Percentiles rank a stretch among this genome's conserved stretches.
Evolutionary conservation across 2,888 invertebrate species (phyloP).

Genomic region (Cistogaster globosa): DNA sequence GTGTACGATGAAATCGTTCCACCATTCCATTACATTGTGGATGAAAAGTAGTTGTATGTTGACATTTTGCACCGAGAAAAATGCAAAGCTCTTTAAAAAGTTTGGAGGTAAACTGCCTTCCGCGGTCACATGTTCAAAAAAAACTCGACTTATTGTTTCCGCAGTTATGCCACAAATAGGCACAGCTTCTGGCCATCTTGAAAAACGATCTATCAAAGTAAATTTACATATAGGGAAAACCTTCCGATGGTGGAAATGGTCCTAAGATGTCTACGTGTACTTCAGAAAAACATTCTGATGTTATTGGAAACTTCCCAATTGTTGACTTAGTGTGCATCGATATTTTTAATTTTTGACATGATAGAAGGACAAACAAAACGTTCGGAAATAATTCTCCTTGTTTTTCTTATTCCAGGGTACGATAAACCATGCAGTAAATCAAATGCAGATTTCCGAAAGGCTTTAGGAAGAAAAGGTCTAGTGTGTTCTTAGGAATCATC

Average conservation of each 20-base stretch:
- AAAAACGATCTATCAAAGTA: neutral
- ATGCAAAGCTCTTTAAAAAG: neutral
- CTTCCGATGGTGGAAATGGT: neutral
- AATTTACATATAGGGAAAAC: neutral
- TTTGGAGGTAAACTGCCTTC: neutral
- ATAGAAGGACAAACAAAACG: neutral
- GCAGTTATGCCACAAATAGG: constrained; percentile 28
- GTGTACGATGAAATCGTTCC: neutral
- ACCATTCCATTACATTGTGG: neutral
- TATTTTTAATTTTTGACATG: neutral
- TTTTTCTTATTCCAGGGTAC: neutral
- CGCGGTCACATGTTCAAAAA: neutral
- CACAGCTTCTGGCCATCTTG: constrained; percentile 8
- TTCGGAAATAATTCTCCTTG: neutral
- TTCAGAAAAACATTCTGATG: neutral
- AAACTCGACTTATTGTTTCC: constrained; percentile 17
- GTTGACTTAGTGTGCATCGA: neutral
- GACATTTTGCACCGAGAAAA: neutral
- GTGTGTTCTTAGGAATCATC: neutral
- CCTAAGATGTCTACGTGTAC: neutral
- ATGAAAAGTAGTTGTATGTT: neutral
- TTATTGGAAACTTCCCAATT: neutral
- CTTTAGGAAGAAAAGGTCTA: constrained; percentile 9
- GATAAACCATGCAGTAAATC: neutral
- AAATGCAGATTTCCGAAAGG: constrained; percentile 30